These are phyloP conservation scores for Adrianichthys oophorus DNA, from an alignment of 2,797 vertebrate genomes.

Conservation along the genomic window DNA sequence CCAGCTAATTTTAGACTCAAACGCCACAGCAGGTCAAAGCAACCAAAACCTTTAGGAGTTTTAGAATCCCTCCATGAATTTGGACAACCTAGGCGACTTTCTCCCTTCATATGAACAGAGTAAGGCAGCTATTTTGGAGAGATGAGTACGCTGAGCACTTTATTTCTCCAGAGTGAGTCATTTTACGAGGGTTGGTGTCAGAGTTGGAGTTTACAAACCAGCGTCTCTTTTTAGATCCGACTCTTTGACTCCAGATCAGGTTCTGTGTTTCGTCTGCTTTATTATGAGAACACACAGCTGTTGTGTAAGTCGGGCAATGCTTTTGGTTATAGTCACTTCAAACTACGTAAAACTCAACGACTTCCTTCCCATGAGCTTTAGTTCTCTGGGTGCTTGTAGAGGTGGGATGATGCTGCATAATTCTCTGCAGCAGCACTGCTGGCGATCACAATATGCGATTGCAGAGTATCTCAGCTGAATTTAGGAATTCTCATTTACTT, in stretches of 20 bases:
- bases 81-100: not conserved
- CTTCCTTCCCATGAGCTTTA: not conserved
- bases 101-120: no score
- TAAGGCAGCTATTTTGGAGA: not conserved
- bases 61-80: not conserved
- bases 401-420: not conserved
- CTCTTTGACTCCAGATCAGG: slow-evolving; percentile 1
- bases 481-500: slow-evolving; percentile 16
- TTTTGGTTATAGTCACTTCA: not conserved
- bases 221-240: slow-evolving; percentile 12
- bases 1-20: slow-evolving; percentile 9
- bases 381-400: not conserved
- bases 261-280: not conserved
- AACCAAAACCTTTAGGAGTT: not conserved
- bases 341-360: not conserved
- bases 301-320: not conserved
- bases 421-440: not conserved
- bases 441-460: not conserved
- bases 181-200: not conserved
- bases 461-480: not conserved
- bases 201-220: slow-evolving; percentile 6
- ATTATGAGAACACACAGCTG: not conserved
- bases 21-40: slow-evolving; percentile 8
- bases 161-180: slow-evolving; percentile 13
- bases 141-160: not conserved